Conservation (phyloP, 2,113 vertebrate genomes). For the Dolichotis patagonum region DNA sequence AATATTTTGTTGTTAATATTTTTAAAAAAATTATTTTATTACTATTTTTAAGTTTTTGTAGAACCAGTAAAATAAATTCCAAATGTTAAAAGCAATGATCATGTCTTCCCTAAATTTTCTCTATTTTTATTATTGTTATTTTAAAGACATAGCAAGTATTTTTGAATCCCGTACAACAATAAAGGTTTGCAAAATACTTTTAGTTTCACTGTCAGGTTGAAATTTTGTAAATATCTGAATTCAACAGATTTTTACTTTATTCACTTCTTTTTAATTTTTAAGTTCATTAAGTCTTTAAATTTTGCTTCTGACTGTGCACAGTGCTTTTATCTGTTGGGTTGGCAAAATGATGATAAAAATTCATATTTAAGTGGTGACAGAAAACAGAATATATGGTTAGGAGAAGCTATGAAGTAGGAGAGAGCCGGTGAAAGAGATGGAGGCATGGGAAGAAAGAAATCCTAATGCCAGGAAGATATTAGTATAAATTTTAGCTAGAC, state of each 20-base stretch:
- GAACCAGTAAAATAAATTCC: background rate
- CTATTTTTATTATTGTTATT: background rate
- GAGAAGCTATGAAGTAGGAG: background rate
- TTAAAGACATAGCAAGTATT: background rate
- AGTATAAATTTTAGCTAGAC: background rate
- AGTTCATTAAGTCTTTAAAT: background rate
- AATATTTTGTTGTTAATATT: background rate
- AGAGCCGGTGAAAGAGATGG: background rate
- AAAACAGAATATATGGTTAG: background rate
- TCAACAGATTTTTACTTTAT: background rate
- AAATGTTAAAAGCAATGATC: background rate
- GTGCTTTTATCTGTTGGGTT: background rate
- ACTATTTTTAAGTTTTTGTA: background rate
- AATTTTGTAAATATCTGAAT: background rate
- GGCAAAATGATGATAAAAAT: background rate
- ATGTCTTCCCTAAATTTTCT: background rate
- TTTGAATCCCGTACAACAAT: background rate
- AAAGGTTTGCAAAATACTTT: background rate
- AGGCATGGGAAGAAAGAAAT: background rate
- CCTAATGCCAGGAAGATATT: background rate
- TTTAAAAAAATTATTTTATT: background rate
- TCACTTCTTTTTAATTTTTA: background rate
- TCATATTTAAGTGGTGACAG: background rate
- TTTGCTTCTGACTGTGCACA: background rate
- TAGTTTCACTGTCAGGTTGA: background rate